A percentile compares a stretch with the other conserved stretches of the same genome.
Conservation (phyloP, 2,888 invertebrate genomes). For the Nemoura dubitans region DNA sequence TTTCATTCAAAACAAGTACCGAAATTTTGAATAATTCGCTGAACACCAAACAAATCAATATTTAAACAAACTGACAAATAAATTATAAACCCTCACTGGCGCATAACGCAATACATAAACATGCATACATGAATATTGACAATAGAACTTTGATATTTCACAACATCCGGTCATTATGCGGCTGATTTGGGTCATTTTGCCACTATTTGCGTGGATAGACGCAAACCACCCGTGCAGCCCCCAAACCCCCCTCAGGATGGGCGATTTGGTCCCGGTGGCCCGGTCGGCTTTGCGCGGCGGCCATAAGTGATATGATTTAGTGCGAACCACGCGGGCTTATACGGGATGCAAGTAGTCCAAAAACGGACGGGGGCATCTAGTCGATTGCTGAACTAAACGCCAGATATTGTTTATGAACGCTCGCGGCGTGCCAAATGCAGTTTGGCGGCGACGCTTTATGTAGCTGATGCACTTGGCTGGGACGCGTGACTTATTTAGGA, state of each 20-base stretch:
- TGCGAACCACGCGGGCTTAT: not conserved
- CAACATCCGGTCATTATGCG: not conserved
- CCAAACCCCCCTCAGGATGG: not conserved
- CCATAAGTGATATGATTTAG: slow-evolving; percentile 18
- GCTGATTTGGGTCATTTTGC: slow-evolving; percentile 32
- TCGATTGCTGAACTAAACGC: not conserved
- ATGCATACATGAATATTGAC: slow-evolving; percentile 26
- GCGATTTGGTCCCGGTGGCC: not conserved
- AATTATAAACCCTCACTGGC: slow-evolving; percentile 15
- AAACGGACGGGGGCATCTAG: not conserved
- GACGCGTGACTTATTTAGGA: not conserved
- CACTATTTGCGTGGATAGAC: not conserved
- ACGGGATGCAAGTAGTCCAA: not conserved
- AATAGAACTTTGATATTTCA: not conserved
- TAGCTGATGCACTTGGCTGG: not conserved
- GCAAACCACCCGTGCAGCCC: not conserved
- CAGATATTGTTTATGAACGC: slow-evolving; percentile 1
- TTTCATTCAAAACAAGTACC: not conserved
- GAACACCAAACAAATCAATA: slow-evolving; percentile 18
- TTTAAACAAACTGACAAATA: slow-evolving; percentile 14
- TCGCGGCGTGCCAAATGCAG: not conserved
- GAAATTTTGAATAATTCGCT: slow-evolving; percentile 7
- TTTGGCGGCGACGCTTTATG: not conserved
- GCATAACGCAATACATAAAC: slow-evolving; percentile 16
- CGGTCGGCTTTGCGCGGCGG: not conserved